phyloP scores from a whole-genome alignment of 2,797 vertebrate genomes.

The Phalloptychus januarius region DNA sequence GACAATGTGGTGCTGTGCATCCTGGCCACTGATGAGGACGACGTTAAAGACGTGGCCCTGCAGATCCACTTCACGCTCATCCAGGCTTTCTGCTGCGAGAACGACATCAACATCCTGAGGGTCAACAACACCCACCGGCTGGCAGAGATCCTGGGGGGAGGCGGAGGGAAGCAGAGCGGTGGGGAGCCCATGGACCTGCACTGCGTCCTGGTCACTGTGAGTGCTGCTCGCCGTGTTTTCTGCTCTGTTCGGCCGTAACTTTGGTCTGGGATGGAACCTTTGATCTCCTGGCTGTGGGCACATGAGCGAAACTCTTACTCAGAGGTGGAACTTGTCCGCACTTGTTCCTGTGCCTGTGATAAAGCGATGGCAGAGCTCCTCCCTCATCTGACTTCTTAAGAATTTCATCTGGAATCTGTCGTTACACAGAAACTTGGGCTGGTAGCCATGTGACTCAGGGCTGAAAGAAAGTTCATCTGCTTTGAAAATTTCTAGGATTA shows the following conservation, averaged over 20 bases:
- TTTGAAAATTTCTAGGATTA: neutral
- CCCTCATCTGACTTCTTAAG: conserved; percentile 46
- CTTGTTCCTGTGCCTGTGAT: conserved; percentile 56
- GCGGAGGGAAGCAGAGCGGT: conserved; percentile 69
- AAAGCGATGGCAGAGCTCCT: conserved; percentile 39
- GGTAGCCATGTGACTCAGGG: neutral
- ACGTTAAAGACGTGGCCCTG: conserved; percentile 89
- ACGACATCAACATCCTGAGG: conserved; percentile 93
- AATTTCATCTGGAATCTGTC: conserved; percentile 31
- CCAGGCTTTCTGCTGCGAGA: conserved; percentile 96
- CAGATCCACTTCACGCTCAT: conserved; percentile 98
- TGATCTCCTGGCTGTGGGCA: neutral
- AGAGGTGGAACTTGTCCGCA: conserved; percentile 47
- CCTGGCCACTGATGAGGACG: conserved; percentile 89
- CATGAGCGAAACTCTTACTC: conserved; percentile 40
- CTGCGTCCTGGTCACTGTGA: conserved; percentile 93
- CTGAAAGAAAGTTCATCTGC: neutral
- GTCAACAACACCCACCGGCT: conserved; percentile 90
- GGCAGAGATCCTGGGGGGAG: conserved; percentile 83
- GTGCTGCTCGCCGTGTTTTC: conserved; percentile 38
- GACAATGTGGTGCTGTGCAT: conserved; percentile 94
- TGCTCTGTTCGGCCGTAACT: neutral
- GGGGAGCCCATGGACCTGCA: conserved; percentile 89
- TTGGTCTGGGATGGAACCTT: conserved; percentile 3
- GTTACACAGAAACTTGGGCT: neutral